Evolutionary conservation across 2,113 vertebrate species (phyloP), one percentile per base, ranked within the genome.

Genomic region (Zosterops lateralis): DNA sequence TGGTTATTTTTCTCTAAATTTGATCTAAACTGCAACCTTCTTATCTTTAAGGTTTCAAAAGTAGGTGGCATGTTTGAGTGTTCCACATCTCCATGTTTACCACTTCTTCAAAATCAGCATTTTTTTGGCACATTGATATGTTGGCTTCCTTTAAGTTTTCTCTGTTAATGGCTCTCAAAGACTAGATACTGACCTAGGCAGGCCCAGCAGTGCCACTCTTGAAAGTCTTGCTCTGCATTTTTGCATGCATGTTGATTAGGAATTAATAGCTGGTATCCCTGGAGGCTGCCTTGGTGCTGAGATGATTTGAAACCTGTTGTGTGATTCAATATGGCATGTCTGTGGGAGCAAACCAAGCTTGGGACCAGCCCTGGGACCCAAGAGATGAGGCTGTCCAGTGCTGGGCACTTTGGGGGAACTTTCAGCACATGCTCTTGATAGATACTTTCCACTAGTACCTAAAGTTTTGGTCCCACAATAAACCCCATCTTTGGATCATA

Each of bases 81-180:
- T 36, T 73, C 44, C 18, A 4, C 7, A 22, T 38, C 44, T 74
- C 34, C 31, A 6, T 13, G 26, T 32, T 67, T 71, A 36, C 17
- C 12, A 22, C 31, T 73, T 80, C 28, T 48, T n/a, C 32, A 62
- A 71, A 90, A 85, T 32, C 38, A 50, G 18, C 34, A 38, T n/a
- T 57, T 82, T 71, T 45, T 2, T n/a, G 31, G 34, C 31, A 34
- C 1, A 0, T 3, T 42, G 26, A 5, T 7, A 3, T 10, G 17
- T 62, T 78, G 22, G 28, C 28, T 70, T 92, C 42, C 60, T 76
- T 44, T 25, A 28, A 31, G 26, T 25, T 25, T 8, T 53, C 47
- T 47, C 68, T 71, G 20, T 28, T 48, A 53, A 20, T 34, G 53
- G 14, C 12, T 58, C 38, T 70, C 61, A 17, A 74, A 78, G 57